phyloP scores from a whole-genome alignment of 2,113 vertebrate genomes.

The Pterocles gutturalis region DNA sequence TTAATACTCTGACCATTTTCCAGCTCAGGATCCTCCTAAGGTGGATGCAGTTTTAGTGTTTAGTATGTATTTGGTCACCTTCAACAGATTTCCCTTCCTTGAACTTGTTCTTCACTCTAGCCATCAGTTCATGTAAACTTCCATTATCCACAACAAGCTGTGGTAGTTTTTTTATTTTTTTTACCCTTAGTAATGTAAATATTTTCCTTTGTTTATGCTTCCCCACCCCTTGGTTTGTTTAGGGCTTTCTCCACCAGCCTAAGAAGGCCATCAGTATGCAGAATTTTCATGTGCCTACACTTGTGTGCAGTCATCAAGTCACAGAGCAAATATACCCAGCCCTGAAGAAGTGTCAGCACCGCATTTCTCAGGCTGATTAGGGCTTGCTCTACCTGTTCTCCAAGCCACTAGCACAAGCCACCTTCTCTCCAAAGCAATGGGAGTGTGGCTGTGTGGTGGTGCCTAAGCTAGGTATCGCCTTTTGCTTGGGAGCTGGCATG shows the following conservation, averaged over 20 bases:
- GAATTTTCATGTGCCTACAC: not conserved
- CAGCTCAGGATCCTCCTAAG: not conserved
- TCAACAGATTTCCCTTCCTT: not conserved
- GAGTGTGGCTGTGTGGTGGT: not conserved
- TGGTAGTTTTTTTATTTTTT: not conserved
- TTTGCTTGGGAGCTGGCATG: not conserved
- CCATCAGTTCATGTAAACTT: not conserved
- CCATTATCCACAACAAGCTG: not conserved
- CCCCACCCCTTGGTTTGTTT: not conserved
- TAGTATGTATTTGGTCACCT: not conserved
- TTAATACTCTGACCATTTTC: not conserved
- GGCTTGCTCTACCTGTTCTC: constrained; percentile 9
- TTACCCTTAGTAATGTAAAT: not conserved
- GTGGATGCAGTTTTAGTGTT: not conserved
- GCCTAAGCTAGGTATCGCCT: not conserved
- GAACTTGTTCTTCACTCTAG: not conserved
- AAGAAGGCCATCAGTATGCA: not conserved
- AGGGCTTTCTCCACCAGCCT: not conserved
- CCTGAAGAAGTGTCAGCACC: not conserved
- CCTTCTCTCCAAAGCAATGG: not conserved
- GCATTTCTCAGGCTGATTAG: not conserved
- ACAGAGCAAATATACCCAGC: constrained; percentile 10
- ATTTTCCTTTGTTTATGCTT: not conserved
- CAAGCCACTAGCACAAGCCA: not conserved
- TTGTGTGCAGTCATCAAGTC: constrained; percentile 7